Conservation (phyloP, 2,113 vertebrate species). For the Cichladusa arquata region DNA sequence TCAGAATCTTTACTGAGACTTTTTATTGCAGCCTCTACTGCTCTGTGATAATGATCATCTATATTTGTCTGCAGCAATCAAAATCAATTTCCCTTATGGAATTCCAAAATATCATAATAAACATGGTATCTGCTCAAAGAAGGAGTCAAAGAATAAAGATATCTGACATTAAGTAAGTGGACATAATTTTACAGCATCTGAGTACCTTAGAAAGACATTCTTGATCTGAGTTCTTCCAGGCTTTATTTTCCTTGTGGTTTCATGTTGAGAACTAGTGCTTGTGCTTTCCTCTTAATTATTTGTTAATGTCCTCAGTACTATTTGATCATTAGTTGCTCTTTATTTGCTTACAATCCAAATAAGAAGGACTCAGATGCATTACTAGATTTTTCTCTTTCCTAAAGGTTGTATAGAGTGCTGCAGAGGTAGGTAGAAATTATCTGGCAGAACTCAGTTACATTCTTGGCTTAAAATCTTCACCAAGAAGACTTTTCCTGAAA, state of each 20-base stretch:
- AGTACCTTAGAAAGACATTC: background rate
- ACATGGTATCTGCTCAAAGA: background rate
- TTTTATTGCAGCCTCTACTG: background rate
- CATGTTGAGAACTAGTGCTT: background rate
- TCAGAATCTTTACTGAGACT: slow-evolving; percentile 12
- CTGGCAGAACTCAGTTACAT: background rate
- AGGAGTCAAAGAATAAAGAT: background rate
- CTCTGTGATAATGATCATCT: slow-evolving; percentile 9
- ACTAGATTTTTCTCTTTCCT: background rate
- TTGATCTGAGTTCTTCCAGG: background rate
- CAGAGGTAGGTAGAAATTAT: background rate
- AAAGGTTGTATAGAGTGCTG: background rate
- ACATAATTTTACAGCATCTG: background rate
- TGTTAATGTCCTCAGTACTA: background rate
- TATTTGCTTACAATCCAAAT: background rate
- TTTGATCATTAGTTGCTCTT: background rate
- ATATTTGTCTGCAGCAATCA: background rate
- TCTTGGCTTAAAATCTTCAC: background rate
- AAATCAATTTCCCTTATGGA: background rate
- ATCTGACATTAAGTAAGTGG: background rate
- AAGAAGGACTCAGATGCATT: background rate
- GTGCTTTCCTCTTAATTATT: background rate
- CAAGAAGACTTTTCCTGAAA: background rate
- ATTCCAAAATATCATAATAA: slow-evolving; percentile 23
- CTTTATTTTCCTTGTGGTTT: background rate